phyloP scores from a whole-genome alignment of 2,113 vertebrate genomes.

The Epinephelus moara region DNA sequence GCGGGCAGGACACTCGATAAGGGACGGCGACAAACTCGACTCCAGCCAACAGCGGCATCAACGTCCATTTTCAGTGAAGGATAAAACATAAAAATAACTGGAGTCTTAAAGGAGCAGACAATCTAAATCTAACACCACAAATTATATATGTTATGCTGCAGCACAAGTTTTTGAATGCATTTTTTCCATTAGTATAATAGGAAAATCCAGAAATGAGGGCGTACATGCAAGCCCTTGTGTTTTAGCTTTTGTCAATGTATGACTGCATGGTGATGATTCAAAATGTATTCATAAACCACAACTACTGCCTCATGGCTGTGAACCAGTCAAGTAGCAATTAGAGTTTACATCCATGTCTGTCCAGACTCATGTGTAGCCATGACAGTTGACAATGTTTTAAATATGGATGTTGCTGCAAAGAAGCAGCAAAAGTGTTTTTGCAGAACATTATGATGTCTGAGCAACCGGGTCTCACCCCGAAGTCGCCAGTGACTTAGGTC shows the following conservation, averaged over 20 bases:
- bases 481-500: no score
- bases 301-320: no score
- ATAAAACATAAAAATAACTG: background rate
- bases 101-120: background rate
- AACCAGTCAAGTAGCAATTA: no score
- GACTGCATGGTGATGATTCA: background rate
- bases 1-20: conserved; percentile 2
- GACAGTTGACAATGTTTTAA: no score
- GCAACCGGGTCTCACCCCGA: no score
- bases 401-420: no score
- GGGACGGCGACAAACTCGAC: background rate
- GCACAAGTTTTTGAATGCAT: background rate
- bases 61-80: background rate
- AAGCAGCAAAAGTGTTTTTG: no score
- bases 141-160: background rate
- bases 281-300: background rate
- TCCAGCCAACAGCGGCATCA: background rate
- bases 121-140: background rate
- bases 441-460: no score
- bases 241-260: background rate
- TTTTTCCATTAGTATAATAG: background rate
- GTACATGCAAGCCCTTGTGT: no score
- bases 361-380: no score
- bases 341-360: no score
- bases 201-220: background rate